Conservation (phyloP, 2,797 vertebrate genomes). For the Danio jaintianensis region DNA sequence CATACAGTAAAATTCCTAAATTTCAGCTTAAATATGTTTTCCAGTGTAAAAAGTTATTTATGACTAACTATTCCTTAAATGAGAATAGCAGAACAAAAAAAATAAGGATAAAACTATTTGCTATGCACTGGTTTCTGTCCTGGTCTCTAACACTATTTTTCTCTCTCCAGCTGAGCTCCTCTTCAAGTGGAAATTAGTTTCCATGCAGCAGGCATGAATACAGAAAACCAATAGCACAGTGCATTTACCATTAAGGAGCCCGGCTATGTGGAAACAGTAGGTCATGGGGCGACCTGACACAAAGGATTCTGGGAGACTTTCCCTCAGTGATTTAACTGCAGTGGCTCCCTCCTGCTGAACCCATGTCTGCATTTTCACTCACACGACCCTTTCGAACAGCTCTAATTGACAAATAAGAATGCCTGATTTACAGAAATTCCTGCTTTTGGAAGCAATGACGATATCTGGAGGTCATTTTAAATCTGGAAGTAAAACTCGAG, state of each 20-base stretch:
- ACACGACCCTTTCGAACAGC: slow-evolving; percentile 16
- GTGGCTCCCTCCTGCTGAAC: slow-evolving; percentile 40
- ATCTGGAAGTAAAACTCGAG: slow-evolving; percentile 41
- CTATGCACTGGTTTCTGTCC: slow-evolving; percentile 18
- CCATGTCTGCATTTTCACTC: slow-evolving; percentile 41
- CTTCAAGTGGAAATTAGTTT: slow-evolving; percentile 58
- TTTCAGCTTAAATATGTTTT: neutral
- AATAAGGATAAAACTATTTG: slow-evolving; percentile 10
- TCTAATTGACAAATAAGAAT: slow-evolving; percentile 42
- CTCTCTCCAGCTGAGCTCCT: slow-evolving; percentile 47
- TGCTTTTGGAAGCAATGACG: slow-evolving; percentile 31
- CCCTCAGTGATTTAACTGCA: slow-evolving; percentile 38
- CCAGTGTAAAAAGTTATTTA: neutral
- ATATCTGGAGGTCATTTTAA: slow-evolving; percentile 51
- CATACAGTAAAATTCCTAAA: neutral
- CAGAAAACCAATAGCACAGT: slow-evolving; percentile 41
- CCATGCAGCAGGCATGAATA: slow-evolving; percentile 47
- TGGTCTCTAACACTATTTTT: slow-evolving; percentile 15
- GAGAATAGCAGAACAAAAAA: neutral
- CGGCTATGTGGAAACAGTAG: slow-evolving; percentile 53
- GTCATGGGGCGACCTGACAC: slow-evolving; percentile 49
- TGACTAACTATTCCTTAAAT: neutral
- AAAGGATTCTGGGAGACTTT: slow-evolving; percentile 49
- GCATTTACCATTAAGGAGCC: slow-evolving; percentile 41
- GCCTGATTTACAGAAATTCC: slow-evolving; percentile 36